Conservation (phyloP, 2,888 invertebrate species). For the Adela reaumurella region DNA sequence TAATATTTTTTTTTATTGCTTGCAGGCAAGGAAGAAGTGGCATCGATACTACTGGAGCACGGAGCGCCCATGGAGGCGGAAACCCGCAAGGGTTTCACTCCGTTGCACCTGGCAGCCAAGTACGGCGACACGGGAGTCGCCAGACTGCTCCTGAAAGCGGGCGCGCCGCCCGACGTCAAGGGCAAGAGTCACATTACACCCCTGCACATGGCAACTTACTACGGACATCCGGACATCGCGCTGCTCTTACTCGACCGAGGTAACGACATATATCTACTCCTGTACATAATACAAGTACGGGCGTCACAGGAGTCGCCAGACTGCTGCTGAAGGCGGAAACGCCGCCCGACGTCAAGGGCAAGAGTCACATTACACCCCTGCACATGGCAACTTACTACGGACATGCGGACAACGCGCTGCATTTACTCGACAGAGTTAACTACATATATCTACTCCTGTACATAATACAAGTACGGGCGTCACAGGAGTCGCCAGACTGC, state of each 20-base stretch:
- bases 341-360: conserved; percentile 86
- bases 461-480: conserved; percentile 99
- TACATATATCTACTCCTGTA: conserved; percentile 2
- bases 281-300: no score
- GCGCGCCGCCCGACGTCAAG: conserved; percentile 84
- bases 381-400: conserved; percentile 98
- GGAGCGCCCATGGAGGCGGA: conserved; percentile 84
- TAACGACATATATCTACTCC: conserved; percentile 13
- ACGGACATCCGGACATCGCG: conserved; percentile 90
- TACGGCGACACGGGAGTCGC: conserved; percentile 94
- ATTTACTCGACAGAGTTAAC: conserved; percentile 82
- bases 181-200: conserved; percentile 96
- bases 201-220: conserved; percentile 95
- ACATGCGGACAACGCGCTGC: conserved; percentile 83
- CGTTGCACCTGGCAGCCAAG: conserved; percentile 94
- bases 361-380: conserved; percentile 91
- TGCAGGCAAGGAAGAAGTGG: conserved; percentile 83
- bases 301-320: conserved; percentile 83
- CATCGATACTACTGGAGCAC: conserved; percentile 85
- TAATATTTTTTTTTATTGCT: no score
- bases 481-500: conserved; percentile 78
- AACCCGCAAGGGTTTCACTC: conserved; percentile 97
- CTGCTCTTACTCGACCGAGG: conserved; percentile 86
- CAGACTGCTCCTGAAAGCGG: conserved; percentile 78
- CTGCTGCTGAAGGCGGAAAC: conserved; percentile 85